phyloP scores from a whole-genome alignment of 2,113 vertebrate species.

The Pavo muticus region DNA sequence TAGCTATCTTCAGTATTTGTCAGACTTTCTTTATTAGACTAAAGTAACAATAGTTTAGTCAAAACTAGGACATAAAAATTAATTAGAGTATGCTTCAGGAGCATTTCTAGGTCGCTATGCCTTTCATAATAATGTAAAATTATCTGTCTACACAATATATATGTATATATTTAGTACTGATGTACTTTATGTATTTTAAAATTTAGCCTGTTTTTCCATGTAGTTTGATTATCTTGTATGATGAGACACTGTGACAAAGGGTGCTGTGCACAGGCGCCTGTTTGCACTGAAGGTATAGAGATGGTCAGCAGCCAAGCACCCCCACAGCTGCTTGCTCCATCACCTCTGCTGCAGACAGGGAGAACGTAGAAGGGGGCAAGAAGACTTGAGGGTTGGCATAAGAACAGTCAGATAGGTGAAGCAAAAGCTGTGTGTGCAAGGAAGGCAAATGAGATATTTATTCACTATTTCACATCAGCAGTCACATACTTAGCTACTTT shows the following conservation, averaged over 20 bases:
- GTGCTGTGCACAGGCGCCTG: not conserved
- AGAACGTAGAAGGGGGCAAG: not conserved
- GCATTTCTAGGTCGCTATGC: not conserved
- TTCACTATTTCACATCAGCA: not conserved
- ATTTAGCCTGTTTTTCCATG: not conserved
- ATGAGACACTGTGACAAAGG: not conserved
- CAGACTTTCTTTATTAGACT: not conserved
- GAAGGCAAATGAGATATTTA: not conserved
- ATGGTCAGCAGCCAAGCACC: not conserved
- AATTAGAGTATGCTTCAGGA: not conserved
- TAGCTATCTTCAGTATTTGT: not conserved
- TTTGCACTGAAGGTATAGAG: not conserved
- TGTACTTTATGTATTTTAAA: not conserved
- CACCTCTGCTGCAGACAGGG: fast-evolving
- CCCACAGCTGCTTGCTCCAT: fast-evolving
- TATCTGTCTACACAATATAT: not conserved
- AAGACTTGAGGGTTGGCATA: not conserved
- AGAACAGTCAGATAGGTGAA: not conserved
- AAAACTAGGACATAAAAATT: not conserved
- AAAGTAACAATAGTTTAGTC: not conserved
- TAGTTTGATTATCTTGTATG: not conserved
- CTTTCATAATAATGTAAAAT: not conserved
- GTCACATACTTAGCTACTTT: not conserved
- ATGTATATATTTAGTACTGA: not conserved
- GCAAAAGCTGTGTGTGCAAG: not conserved